Base-by-base conservation (phyloP, 1,140 invertebrate genomes). In the Holcopasites calliopsidis region DNA sequence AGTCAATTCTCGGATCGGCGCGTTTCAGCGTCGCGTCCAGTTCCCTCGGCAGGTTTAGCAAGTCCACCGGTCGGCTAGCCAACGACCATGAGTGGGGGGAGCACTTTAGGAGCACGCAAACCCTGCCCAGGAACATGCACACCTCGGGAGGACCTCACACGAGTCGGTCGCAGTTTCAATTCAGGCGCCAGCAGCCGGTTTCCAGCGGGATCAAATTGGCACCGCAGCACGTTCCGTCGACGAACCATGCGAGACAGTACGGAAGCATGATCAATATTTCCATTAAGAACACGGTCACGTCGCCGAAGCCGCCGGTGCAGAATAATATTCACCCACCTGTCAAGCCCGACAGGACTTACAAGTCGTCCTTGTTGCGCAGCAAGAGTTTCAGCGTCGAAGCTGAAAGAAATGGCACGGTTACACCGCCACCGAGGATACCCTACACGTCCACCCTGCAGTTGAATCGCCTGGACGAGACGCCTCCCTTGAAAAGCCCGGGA, bases 321-420 rank as follows among this genome's bases (percentile, higher is more conserved):
- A 68, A 23, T 54, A 93, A 92, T 88, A 47, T 62, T 1, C 73
- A 83, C 6, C 52, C 88, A 11, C 95, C 95, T 0, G 93, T 93
- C 0, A 96, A 96, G 88, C 95, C 95, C 2, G 94, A 95, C 38
- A 90, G 95, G 75, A 95, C 95, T 13, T 96, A 96, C 86, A 95
- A 95, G 83, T 94, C 95, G 1, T 92, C 92, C 42, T 89, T 97
- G 13, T 94, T 95, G 23, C 92, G 96, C 62, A 97, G 96, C 90
- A 96, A 97, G 89, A 97, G 96, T 89, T 96, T 97, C 90, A 96
- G 96, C 91, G 95, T 96, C 55, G 95, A 96, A 80, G 94, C 93
- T n/a, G 83, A 69, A 21, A 86, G 77, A 66, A 80, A 79, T 52
- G 85, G 68, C 71, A 69, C 66, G n/a, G 82, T 70, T 28, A 88